A percentile compares a stretch with the other conserved stretches of the same genome.
phyloP scores from a whole-genome alignment of 2,797 vertebrate species.

The Cottoperca gobio region DNA sequence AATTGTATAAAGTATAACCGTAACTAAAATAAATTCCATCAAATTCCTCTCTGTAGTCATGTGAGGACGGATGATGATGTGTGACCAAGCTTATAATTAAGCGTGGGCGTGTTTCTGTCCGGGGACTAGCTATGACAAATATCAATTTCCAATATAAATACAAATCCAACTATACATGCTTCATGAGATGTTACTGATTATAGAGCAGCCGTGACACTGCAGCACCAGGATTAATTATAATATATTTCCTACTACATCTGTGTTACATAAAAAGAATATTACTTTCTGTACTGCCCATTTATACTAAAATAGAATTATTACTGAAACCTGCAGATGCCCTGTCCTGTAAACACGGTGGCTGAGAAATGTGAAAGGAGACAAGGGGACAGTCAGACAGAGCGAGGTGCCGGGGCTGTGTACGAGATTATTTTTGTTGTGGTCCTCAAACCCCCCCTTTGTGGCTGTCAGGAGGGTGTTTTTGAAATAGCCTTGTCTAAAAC shows the following conservation, averaged over 20 bases:
- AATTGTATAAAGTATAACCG: neutral
- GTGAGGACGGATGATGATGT: constrained; percentile 11
- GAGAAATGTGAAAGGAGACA: constrained; percentile 19
- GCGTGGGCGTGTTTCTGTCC: neutral
- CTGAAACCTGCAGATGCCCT: neutral
- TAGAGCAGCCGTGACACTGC: neutral
- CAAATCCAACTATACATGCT: neutral
- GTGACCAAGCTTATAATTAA: constrained; percentile 27
- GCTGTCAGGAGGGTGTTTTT: constrained; percentile 62
- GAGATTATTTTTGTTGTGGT: constrained; percentile 57
- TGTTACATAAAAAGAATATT: neutral
- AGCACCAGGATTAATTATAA: neutral
- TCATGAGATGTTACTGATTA: neutral
- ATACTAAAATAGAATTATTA: too few relatives aligned
- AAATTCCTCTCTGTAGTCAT: constrained; percentile 7
- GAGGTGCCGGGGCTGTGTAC: constrained; percentile 29
- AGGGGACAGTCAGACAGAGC: constrained; percentile 8
- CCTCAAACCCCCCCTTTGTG: constrained; percentile 65
- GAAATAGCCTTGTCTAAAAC: constrained; percentile 60
- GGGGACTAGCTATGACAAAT: neutral
- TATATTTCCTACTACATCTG: neutral
- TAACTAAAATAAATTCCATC: constrained; percentile 13
- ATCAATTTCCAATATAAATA: constrained; percentile 13
- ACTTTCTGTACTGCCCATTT: neutral
- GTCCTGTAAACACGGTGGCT: constrained; percentile 15